These are phyloP conservation scores for Delphinus delphis DNA, from an alignment of 2,113 vertebrate species.

Conservation along the genomic window DNA sequence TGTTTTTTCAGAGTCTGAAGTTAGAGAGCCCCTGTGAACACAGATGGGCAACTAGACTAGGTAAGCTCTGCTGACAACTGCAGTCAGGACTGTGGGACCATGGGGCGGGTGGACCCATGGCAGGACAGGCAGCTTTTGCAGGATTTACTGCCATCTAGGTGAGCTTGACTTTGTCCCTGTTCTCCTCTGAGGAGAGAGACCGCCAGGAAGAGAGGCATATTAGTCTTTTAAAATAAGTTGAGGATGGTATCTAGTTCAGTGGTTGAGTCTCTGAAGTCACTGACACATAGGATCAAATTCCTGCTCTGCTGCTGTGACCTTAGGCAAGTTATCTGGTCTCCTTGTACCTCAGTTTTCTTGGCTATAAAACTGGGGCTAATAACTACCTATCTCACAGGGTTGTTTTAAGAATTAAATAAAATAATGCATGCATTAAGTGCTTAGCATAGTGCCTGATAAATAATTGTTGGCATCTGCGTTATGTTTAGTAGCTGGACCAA, in stretches of 20 bases:
- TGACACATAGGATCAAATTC: not conserved
- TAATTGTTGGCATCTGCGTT: not conserved
- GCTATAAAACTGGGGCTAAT: not conserved
- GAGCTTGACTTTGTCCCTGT: not conserved
- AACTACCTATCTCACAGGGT: not conserved
- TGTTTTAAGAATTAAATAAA: conserved; percentile 30
- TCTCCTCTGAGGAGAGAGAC: not conserved
- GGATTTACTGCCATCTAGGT: not conserved
- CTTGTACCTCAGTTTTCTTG: not conserved
- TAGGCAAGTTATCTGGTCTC: not conserved
- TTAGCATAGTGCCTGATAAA: not conserved
- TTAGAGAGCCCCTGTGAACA: not conserved
- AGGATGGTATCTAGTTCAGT: not conserved
- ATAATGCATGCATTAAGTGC: not conserved
- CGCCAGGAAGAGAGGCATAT: not conserved
- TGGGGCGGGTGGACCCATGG: not conserved
- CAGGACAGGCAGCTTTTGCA: not conserved
- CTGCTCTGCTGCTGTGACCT: not conserved
- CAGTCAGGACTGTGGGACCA: not conserved
- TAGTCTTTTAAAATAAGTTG: not conserved
- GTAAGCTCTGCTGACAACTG: not conserved
- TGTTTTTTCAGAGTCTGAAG: not conserved
- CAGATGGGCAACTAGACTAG: not conserved
- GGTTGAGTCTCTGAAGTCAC: conserved; percentile 14
- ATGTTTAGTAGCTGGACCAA: not conserved